These are phyloP conservation scores for Exephanes ischioxanthus DNA, from an alignment of 2,888 invertebrate genomes.

Conservation along the genomic window DNA sequence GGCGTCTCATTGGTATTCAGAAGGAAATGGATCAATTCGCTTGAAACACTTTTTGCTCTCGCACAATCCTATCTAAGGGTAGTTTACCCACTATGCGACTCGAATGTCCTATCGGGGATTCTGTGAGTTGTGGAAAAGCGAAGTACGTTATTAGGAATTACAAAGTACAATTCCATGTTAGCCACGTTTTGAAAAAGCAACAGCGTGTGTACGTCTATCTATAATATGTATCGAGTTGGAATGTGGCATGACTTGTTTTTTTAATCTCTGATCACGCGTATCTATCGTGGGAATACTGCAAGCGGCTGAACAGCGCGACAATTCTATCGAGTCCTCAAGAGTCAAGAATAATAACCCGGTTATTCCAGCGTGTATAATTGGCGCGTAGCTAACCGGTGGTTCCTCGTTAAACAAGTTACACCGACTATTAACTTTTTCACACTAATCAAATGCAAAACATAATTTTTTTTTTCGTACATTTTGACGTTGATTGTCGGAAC, in stretches of 20 bases:
- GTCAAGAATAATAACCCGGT: conserved; percentile 38
- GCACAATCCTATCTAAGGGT: conserved; percentile 35
- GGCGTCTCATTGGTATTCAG: conserved; percentile 8
- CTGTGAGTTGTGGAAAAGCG: conserved; percentile 33
- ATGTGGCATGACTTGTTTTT: conserved; percentile 34
- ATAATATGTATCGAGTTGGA: conserved; percentile 34
- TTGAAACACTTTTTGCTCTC: conserved; percentile 37
- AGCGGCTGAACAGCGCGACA: conserved; percentile 17
- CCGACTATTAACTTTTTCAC: conserved; percentile 7
- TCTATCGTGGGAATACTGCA: conserved; percentile 53
- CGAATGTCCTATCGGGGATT: conserved; percentile 20
- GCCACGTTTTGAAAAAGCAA: conserved; percentile 40
- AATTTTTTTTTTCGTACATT: not conserved
- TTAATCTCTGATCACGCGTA: not conserved
- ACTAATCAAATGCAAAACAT: conserved; percentile 25
- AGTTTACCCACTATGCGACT: conserved; percentile 25
- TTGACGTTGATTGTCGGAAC: conserved; percentile 60
- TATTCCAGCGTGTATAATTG: conserved; percentile 43
- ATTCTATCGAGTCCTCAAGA: conserved; percentile 52
- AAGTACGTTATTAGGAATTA: conserved; percentile 29
- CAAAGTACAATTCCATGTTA: conserved; percentile 53
- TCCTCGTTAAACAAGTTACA: conserved; percentile 18
- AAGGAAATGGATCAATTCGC: conserved; percentile 26
- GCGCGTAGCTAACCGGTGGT: conserved; percentile 34
- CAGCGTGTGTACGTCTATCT: conserved; percentile 21